phyloP scores from a whole-genome alignment of 2,113 vertebrate species.

The Corythoichthys intestinalis region DNA sequence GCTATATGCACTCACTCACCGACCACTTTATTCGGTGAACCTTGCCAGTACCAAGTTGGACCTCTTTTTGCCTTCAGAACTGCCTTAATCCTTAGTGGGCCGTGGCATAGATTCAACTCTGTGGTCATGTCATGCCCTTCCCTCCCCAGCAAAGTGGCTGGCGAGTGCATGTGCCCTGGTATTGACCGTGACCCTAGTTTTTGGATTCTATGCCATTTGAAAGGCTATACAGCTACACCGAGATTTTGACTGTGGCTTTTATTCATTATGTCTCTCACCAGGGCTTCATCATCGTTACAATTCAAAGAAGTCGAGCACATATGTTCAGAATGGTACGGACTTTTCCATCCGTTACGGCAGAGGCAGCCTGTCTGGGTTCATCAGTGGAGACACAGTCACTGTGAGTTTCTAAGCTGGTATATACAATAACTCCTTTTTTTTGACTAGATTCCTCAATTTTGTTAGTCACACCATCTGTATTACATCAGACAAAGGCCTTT shows the following conservation, averaged over 20 bases:
- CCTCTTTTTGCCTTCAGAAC: no score
- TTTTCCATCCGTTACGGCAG: conserved; percentile 80
- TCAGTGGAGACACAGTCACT: conserved; percentile 78
- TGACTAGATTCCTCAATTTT: conserved; percentile 28
- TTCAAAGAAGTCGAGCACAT: conserved; percentile 76
- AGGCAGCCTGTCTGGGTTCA: conserved; percentile 77
- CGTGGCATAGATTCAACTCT: no score
- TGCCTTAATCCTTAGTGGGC: no score
- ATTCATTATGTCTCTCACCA: conserved; percentile 26
- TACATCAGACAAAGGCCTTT: neutral
- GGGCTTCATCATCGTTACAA: conserved; percentile 83
- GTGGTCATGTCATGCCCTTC: no score
- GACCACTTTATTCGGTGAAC: no score
- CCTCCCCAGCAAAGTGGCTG: no score
- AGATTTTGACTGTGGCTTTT: no score
- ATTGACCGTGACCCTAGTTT: no score
- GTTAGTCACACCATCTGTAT: conserved; percentile 19
- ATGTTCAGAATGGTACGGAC: conserved; percentile 68
- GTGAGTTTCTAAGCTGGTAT: conserved; percentile 61
- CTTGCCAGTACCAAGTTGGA: no score
- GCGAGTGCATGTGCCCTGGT: no score
- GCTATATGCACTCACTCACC: no score
- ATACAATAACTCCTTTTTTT: conserved; percentile 15
- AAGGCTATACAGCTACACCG: neutral
- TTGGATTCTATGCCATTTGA: neutral